Base-by-base conservation (phyloP, 2,888 invertebrate species). In the Pollenia amentaria region DNA sequence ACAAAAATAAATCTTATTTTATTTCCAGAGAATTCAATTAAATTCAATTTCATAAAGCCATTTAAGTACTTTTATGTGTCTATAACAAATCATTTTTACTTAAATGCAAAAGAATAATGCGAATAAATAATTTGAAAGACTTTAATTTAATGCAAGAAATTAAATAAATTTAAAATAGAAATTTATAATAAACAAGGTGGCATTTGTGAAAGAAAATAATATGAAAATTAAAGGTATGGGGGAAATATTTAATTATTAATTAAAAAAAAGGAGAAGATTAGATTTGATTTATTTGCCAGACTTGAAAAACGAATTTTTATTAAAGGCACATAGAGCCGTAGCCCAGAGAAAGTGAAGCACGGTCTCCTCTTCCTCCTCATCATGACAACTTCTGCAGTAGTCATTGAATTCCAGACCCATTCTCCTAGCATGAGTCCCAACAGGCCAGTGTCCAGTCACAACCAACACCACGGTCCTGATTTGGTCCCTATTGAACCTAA, bases 1-100 rank as follows among this genome's bases (percentile, higher is more conserved):
- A 73, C 55, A 81, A 62, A 67, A 67, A 85, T 85, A 85, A 85
- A 85, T 85, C 85, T 73, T 78, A 77, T 85, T 77, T 82, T 78
- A 78, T 79, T 69, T 86, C 3, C 48, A 78, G 64, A 82, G 78
- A 86, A 82, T 82, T 78, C 67, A 86, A 86, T 86, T 86, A 75
- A 86, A 86, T 78, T 86, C 85, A 85, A 85, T 85, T 81, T 75
- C 3, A 57, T 21, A 86, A 82, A 86, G 44, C 72, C 60, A 73
- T 73, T 72, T 16, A 78, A 38, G 16, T 51, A 42, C 42, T 57
- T 42, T 64, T 12, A 62, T 55, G 18, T 72, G 55, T 48, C 65
- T 70, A 46, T 46, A 82, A 69, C 51, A 76, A 69, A 69, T 70
- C 55, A 70, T 70, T 69, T 40, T 53, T 29, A 6, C 29, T 29